A percentile compares a stretch with the other conserved stretches of the same genome.
phyloP scores from a whole-genome alignment of 2,888 invertebrate genomes.

The Parnassius mnemosyne region DNA sequence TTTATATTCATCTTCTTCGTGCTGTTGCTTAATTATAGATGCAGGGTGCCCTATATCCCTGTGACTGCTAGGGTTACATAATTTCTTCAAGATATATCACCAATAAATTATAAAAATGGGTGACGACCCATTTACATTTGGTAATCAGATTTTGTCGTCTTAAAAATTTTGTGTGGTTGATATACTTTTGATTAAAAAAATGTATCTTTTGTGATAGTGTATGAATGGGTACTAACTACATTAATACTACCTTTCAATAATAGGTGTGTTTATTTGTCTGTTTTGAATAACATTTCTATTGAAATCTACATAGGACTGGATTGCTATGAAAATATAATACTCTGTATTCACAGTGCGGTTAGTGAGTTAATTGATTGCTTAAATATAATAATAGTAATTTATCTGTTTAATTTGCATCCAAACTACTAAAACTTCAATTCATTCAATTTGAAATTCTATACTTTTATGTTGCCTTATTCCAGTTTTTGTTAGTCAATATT shows the following conservation, averaged over 20 bases:
- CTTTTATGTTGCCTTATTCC: no score
- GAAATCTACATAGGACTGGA: slow-evolving; percentile 6
- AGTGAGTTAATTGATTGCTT: no score
- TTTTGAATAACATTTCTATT: not conserved
- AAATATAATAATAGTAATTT: no score
- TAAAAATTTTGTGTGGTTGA: slow-evolving; percentile 11
- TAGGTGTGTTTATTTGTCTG: not conserved
- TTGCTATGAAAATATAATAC: not conserved
- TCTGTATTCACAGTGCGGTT: no score
- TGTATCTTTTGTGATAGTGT: no score
- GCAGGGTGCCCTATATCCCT: slow-evolving; percentile 52
- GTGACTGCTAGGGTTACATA: slow-evolving; percentile 45
- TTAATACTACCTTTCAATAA: not conserved
- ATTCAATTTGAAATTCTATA: no score
- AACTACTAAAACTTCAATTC: no score
- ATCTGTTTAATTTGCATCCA: no score
- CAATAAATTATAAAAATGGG: slow-evolving; percentile 32
- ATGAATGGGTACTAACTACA: not conserved
- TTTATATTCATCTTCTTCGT: slow-evolving; percentile 58
- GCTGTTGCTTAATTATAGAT: slow-evolving; percentile 74
- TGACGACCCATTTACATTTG: slow-evolving; percentile 38
- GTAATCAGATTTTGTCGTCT: slow-evolving; percentile 30
- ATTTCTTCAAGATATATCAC: slow-evolving; percentile 35
- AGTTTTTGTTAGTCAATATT: no score
- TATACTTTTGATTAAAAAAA: not conserved